phyloP scores from a whole-genome alignment of 2,113 vertebrate species.

The Pterocles burchelli region DNA sequence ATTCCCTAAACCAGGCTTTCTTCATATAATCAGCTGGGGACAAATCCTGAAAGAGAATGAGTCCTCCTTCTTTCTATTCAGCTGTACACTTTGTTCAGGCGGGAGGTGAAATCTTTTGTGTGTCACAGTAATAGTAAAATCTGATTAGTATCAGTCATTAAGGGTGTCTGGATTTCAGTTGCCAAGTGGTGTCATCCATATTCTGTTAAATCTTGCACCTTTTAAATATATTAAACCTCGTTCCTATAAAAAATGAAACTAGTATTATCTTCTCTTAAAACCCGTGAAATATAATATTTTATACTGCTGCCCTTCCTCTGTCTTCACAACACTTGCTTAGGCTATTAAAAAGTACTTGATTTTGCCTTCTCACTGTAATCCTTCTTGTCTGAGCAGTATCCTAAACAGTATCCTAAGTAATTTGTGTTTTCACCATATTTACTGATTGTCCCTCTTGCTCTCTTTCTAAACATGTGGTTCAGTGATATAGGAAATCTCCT shows the following conservation, averaged over 20 bases:
- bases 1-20: slow-evolving; percentile 1
- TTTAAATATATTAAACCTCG: neutral
- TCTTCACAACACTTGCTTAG: neutral
- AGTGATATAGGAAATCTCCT: neutral
- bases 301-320: neutral
- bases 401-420: neutral
- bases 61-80: slow-evolving; percentile 25
- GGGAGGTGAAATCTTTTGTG: slow-evolving; percentile 34
- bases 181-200: neutral
- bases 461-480: neutral
- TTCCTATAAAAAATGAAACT: neutral
- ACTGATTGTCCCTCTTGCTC: neutral
- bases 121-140: slow-evolving; percentile 44
- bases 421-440: slow-evolving; percentile 35
- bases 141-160: slow-evolving; percentile 27
- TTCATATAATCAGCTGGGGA: slow-evolving; percentile 31
- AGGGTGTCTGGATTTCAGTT: slow-evolving; percentile 42
- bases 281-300: neutral
- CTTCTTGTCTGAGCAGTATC: neutral
- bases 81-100: neutral
- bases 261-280: neutral
- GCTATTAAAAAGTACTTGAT: neutral
- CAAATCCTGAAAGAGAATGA: slow-evolving; percentile 32
- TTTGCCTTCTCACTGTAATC: slow-evolving; percentile 31
- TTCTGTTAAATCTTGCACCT: neutral